Percentiles rank a stretch among this genome's conserved stretches.
Conservation (phyloP, 2,113 vertebrate species). For the Turdus rufiventris region DNA sequence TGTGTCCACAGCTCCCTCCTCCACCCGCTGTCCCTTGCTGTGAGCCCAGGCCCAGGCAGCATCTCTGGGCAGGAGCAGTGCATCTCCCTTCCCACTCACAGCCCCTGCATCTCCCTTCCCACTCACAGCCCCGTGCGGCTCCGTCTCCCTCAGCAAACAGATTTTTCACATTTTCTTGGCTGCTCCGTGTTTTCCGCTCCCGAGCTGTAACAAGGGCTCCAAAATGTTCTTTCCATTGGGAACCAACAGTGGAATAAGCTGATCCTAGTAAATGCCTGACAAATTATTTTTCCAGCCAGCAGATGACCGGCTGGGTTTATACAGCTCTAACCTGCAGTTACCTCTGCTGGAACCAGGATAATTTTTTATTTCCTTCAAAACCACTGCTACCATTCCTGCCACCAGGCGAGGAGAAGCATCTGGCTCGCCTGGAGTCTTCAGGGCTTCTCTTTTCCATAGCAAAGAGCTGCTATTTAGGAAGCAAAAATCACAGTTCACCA, state of each 20-base stretch:
- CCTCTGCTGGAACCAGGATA: background rate
- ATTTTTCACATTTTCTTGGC: conserved; percentile 57
- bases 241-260: conserved; percentile 62
- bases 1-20: background rate
- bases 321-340: conserved; percentile 54
- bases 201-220: conserved; percentile 47
- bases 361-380: conserved; percentile 7
- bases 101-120: background rate
- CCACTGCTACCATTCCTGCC: background rate
- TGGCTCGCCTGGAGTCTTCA: background rate
- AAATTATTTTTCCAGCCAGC: conserved; percentile 56
- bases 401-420: background rate
- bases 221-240: conserved; percentile 66
- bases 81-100: background rate
- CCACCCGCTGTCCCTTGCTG: background rate
- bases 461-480: background rate
- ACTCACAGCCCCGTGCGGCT: background rate
- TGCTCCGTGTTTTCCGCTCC: conserved; percentile 40
- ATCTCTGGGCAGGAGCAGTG: background rate
- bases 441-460: background rate
- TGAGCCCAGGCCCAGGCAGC: background rate
- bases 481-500: background rate
- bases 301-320: conserved; percentile 16
- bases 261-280: conserved; percentile 56
- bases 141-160: conserved; percentile 13